Percentiles rank a stretch among this genome's conserved stretches.
phyloP scores from a whole-genome alignment of 2,797 vertebrate genomes.

The Sebastiscus tertius region DNA sequence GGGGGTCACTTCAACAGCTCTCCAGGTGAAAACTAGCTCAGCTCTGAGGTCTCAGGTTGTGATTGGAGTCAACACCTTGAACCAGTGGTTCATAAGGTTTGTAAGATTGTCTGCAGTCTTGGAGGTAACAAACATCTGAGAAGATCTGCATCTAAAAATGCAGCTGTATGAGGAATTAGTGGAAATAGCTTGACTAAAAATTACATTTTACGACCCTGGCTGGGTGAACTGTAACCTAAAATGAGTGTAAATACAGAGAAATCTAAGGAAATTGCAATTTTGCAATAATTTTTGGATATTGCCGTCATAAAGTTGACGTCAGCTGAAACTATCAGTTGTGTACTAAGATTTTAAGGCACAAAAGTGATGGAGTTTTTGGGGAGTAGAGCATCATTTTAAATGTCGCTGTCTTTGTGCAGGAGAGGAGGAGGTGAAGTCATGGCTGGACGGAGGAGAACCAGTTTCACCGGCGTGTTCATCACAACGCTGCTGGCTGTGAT shows the following conservation, averaged over 20 bases:
- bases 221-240: neutral
- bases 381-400: neutral
- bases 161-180: neutral
- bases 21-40: neutral
- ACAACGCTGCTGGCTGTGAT: slow-evolving; percentile 59
- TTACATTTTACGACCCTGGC: neutral
- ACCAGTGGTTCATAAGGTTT: neutral
- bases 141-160: neutral
- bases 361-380: neutral
- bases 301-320: accelerated
- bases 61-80: neutral
- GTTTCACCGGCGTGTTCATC: slow-evolving; percentile 51
- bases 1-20: neutral
- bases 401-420: slow-evolving; percentile 26
- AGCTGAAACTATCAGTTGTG: accelerated
- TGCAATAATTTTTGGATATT: neutral
- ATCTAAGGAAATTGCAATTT: accelerated
- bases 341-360: neutral
- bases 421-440: slow-evolving; percentile 58
- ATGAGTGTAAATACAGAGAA: accelerated
- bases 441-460: slow-evolving; percentile 53
- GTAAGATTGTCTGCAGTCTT: neutral
- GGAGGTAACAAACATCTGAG: neutral
- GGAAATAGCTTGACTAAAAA: neutral
- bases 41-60: neutral